A percentile compares a stretch with the other conserved stretches of the same genome.
phyloP scores from a whole-genome alignment of 2,797 vertebrate species.

The Characodon lateralis region DNA sequence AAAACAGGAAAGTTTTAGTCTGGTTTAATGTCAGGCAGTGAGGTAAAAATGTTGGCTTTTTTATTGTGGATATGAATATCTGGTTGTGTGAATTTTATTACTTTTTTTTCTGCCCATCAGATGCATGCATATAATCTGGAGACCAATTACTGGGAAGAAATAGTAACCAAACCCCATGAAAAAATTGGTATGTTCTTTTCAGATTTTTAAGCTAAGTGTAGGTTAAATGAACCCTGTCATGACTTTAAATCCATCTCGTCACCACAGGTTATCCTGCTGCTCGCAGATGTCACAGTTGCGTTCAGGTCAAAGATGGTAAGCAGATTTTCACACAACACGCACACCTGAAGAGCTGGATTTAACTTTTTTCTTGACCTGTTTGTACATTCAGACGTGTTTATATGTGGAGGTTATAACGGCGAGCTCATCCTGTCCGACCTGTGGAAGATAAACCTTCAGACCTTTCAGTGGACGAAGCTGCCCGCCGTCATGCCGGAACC shows the following conservation, averaged over 20 bases:
- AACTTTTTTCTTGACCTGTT: neutral
- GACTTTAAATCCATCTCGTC: neutral
- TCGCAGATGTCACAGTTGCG: conserved; percentile 95
- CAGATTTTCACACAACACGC: neutral
- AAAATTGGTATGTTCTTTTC: conserved; percentile 85
- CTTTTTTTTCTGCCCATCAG: conserved; percentile 69
- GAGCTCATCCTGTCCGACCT: conserved; percentile 93
- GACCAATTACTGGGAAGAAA: conserved; percentile 98
- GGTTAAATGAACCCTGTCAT: neutral
- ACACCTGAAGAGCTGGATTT: neutral
- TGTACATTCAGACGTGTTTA: conserved; percentile 86
- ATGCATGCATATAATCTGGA: conserved; percentile 97
- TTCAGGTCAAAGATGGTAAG: conserved; percentile 94
- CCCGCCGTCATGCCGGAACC: conserved; percentile 94
- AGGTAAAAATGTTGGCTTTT: neutral
- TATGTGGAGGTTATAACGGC: conserved; percentile 96
- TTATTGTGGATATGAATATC: neutral
- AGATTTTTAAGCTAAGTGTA: neutral
- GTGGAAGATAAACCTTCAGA: conserved; percentile 93
- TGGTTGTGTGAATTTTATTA: neutral
- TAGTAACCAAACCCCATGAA: conserved; percentile 90
- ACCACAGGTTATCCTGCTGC: conserved; percentile 93
- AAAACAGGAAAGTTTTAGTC: neutral
- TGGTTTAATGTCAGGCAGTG: neutral
- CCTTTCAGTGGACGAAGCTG: conserved; percentile 92